phyloP scores from a whole-genome alignment of 2,888 invertebrate genomes.

The Aproaerema taeniolella region DNA sequence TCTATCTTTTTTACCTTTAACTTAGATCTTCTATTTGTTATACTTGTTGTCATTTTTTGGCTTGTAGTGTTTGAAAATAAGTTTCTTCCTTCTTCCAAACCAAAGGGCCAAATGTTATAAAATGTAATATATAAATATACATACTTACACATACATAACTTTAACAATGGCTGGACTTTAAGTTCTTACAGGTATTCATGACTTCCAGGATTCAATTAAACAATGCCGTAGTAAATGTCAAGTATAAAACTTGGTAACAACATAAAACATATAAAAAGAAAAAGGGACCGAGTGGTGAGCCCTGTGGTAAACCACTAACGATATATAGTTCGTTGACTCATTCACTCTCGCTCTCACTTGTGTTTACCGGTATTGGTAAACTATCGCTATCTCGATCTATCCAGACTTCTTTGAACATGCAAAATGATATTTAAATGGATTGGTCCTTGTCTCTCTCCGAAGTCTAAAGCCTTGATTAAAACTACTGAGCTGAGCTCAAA shows the following conservation, averaged over 20 bases:
- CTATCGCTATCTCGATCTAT: slow-evolving; percentile 12
- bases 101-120: too few relatives aligned
- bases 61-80: too few relatives aligned
- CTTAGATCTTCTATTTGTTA: too few relatives aligned
- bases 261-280: slow-evolving; percentile 27
- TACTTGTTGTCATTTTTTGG: too few relatives aligned
- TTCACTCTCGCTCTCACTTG: slow-evolving; percentile 39
- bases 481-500: too few relatives aligned
- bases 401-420: slow-evolving; percentile 3
- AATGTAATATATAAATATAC: too few relatives aligned
- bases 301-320: slow-evolving; percentile 51
- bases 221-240: slow-evolving; percentile 17
- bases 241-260: slow-evolving; percentile 31
- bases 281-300: slow-evolving; percentile 34
- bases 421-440: slow-evolving; percentile 8
- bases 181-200: too few relatives aligned
- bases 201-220: slow-evolving; percentile 29
- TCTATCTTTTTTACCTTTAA: too few relatives aligned
- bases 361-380: slow-evolving; percentile 10
- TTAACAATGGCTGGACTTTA: too few relatives aligned
- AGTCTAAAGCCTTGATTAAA: slow-evolving; percentile 24
- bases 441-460: neutral
- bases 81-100: too few relatives aligned
- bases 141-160: too few relatives aligned
- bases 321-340: slow-evolving; percentile 42